These are phyloP conservation scores for Yoshiicerus persimilis DNA, from an alignment of 1,140 invertebrate species.

Conservation along the genomic window DNA sequence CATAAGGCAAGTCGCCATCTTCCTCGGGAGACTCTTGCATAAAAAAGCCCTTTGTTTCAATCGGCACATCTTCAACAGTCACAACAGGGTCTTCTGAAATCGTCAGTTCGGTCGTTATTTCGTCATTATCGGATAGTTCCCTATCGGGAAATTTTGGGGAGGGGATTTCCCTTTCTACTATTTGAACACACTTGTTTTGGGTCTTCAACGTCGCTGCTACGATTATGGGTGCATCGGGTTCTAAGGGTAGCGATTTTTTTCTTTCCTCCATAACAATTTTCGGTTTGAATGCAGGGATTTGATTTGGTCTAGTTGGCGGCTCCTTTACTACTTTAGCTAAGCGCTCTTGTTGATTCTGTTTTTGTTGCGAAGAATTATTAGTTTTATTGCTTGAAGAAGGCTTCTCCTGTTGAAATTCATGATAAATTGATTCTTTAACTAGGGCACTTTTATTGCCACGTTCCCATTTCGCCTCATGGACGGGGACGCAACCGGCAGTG, in stretches of 20 bases:
- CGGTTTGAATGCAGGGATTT: neutral
- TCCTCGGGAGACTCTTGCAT: constrained; percentile 77
- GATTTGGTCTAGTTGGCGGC: neutral
- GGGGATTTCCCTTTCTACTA: neutral
- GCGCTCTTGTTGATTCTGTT: neutral
- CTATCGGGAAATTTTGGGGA: neutral
- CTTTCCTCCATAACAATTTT: neutral
- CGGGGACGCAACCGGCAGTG: neutral
- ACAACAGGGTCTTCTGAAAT: constrained; percentile 37
- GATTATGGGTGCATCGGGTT: neutral
- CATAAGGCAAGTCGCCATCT: constrained; percentile 79
- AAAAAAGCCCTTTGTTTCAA: constrained; percentile 66
- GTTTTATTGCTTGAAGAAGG: neutral
- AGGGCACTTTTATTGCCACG: neutral
- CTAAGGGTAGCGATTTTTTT: neutral
- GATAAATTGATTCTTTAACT: neutral
- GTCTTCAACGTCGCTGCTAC: neutral
- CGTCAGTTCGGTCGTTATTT: constrained; percentile 35
- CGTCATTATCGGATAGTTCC: constrained; percentile 26
- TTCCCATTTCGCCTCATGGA: neutral
- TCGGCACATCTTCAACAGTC: constrained; percentile 36
- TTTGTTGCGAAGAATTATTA: neutral
- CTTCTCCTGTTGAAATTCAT: neutral
- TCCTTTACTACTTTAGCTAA: neutral
- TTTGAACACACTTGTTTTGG: constrained; percentile 7